phyloP scores from a whole-genome alignment of 2,888 invertebrate genomes.

The Metallyticus violacea region DNA sequence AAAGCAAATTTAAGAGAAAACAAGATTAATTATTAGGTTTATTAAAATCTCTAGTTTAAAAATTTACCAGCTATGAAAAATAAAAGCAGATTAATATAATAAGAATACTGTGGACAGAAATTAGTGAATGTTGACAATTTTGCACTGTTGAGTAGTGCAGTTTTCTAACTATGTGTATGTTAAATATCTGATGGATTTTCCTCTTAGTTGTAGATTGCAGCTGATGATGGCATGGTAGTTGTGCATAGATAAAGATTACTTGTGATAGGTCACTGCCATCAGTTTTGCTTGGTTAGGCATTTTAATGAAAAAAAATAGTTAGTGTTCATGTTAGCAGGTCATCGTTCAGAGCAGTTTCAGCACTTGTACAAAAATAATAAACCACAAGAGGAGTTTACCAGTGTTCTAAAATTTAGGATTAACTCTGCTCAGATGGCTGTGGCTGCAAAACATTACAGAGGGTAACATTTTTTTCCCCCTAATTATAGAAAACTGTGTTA shows the following conservation, averaged over 20 bases:
- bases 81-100: background rate
- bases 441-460: background rate
- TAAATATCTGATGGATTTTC: background rate
- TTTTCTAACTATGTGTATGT: background rate
- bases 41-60: background rate
- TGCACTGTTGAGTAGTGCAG: background rate
- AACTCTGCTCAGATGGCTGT: background rate
- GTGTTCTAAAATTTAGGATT: background rate
- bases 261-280: background rate
- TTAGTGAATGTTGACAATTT: background rate
- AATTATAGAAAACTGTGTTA: background rate
- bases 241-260: background rate
- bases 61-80: background rate
- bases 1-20: background rate
- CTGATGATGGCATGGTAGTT: background rate
- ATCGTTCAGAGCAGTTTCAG: background rate
- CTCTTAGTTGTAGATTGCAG: background rate
- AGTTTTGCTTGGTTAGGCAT: background rate
- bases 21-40: background rate
- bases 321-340: background rate
- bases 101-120: background rate
- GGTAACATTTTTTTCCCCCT: background rate
- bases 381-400: background rate
- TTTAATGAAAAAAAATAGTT: background rate
- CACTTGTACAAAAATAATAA: background rate